phyloP scores from a whole-genome alignment of 1,140 invertebrate genomes.

The Caenorhabditis latens region DNA sequence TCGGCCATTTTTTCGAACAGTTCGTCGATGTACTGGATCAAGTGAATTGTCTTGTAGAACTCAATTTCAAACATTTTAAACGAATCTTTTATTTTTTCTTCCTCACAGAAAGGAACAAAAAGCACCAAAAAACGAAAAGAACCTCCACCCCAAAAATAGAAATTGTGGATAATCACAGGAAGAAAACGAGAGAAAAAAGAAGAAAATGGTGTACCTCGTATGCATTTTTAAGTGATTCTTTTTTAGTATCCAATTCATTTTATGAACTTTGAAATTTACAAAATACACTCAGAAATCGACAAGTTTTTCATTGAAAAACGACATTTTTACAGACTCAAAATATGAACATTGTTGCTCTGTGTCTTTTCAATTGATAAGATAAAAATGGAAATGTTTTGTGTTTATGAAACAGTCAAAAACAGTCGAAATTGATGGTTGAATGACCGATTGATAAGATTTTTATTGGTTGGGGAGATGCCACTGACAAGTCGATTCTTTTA shows the following conservation, averaged over 20 bases:
- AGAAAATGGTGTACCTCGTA: not conserved
- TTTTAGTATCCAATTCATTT: not conserved
- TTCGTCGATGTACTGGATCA: conserved; percentile 36
- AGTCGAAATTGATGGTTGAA: not conserved
- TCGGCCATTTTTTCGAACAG: conserved; percentile 41
- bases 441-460: not conserved
- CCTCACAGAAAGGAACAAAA: not conserved
- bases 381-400: conserved; percentile 2
- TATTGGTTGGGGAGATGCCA: not conserved
- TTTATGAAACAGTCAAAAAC: conserved; percentile 25
- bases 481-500: not conserved
- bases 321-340: not conserved
- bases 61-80: not conserved
- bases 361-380: conserved; percentile 26
- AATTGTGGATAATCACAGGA: conserved; percentile 9
- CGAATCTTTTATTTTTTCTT: not conserved
- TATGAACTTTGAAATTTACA: conserved; percentile 20
- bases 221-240: conserved; percentile 41
- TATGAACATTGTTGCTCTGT: conserved; percentile 13
- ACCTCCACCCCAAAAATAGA: not conserved
- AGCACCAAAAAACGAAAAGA: not conserved
- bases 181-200: not conserved
- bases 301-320: conserved; percentile 49
- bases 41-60: conserved; percentile 33
- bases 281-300: conserved; percentile 41